A percentile compares a stretch with the other conserved stretches of the same genome.
Evolutionary conservation across 1,140 invertebrate genomes (phyloP).

Genomic region (Bacillus rossius): DNA sequence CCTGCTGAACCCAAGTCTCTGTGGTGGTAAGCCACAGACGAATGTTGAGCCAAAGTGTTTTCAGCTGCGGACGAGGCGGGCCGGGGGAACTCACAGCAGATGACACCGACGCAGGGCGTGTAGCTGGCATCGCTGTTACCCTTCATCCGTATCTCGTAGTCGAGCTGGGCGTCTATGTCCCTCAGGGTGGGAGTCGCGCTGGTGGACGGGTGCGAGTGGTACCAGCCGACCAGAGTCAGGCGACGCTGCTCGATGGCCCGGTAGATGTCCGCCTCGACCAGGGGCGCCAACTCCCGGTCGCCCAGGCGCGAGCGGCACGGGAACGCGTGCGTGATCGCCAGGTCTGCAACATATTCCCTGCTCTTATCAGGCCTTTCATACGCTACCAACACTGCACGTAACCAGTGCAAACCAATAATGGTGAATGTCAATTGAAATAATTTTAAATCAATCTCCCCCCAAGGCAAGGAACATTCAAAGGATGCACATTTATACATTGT

Average conservation of each 20-base stretch:
- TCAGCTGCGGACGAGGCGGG: no score
- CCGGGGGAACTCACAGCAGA: slow-evolving; percentile 71
- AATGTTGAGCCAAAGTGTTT: no score
- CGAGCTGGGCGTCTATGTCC: slow-evolving; percentile 88
- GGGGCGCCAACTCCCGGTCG: slow-evolving; percentile 62
- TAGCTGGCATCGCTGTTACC: slow-evolving; percentile 84
- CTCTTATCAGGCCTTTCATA: no score
- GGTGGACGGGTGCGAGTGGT: slow-evolving; percentile 91
- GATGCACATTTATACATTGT: no score
- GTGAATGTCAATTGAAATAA: no score
- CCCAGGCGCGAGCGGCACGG: slow-evolving; percentile 78
- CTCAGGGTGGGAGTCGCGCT: slow-evolving; percentile 82
- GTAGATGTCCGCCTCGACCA: slow-evolving; percentile 76
- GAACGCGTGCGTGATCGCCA: slow-evolving; percentile 83
- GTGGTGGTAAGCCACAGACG: no score
- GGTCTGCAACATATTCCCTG: slow-evolving; percentile 62
- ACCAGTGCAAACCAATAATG: no score
- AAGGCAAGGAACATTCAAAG: no score
- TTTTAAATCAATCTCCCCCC: no score
- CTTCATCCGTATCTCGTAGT: slow-evolving; percentile 93
- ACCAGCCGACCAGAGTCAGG: slow-evolving; percentile 87
- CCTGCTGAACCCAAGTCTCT: no score
- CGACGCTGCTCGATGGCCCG: slow-evolving; percentile 74
- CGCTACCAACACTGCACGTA: no score
- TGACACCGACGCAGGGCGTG: slow-evolving; percentile 87